Percentiles rank a stretch among this genome's conserved stretches.
Conservation (phyloP, 2,888 invertebrate species). For the Aphidius colemani region DNA sequence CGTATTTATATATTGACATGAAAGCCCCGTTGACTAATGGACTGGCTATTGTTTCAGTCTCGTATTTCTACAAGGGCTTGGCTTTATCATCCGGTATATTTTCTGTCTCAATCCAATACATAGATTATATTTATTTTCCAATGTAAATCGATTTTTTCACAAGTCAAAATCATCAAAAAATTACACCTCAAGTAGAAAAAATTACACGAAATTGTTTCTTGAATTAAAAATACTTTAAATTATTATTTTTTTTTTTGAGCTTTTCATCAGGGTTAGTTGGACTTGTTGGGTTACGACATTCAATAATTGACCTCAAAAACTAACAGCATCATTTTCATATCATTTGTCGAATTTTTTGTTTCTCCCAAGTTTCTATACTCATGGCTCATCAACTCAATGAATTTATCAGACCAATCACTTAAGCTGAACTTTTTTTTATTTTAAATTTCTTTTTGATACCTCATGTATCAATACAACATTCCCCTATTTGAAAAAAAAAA, state of each 20-base stretch:
- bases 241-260: constrained; percentile 12
- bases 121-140: no score
- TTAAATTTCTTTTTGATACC: neutral
- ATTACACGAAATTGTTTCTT: no score
- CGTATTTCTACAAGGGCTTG: constrained; percentile 55
- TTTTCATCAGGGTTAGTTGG: no score
- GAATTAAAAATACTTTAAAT: no score
- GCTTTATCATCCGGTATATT: constrained; percentile 43
- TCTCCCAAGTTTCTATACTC: neutral
- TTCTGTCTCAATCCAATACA: constrained; percentile 27
- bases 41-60: constrained; percentile 58
- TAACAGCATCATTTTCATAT: constrained; percentile 18
- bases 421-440: neutral
- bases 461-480: no score
- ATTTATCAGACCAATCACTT: constrained; percentile 28
- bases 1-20: constrained; percentile 60
- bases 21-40: constrained; percentile 58
- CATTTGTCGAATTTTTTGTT: constrained; percentile 20
- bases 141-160: no score
- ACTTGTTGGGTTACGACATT: constrained; percentile 3
- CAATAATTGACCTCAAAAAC: neutral
- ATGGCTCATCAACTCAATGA: constrained; percentile 25
- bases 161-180: no score
- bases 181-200: no score
- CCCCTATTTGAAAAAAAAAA: no score